These are phyloP conservation scores for Corapipo altera DNA, from an alignment of 2,113 vertebrate species.

Conservation along the genomic window DNA sequence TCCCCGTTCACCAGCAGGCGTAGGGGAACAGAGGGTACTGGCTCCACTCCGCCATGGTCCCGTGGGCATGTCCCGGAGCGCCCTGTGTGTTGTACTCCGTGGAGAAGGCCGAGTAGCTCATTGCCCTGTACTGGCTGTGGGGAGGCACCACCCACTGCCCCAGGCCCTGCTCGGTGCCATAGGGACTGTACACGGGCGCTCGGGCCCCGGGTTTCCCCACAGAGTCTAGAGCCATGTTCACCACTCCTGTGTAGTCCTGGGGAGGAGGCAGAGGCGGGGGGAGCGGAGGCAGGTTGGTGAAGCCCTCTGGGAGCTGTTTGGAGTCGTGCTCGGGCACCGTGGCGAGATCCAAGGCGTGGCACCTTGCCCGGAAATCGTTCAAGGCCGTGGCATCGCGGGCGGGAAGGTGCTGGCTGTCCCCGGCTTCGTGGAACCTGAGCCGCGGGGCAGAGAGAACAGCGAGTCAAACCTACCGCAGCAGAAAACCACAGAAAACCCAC, in stretches of 20 bases:
- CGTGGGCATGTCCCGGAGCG: conserved; percentile 79
- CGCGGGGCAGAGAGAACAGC: background rate
- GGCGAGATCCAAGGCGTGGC: conserved; percentile 75
- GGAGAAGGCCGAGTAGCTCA: conserved; percentile 72
- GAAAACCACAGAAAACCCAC: conserved; percentile 27
- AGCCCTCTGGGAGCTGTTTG: conserved; percentile 61
- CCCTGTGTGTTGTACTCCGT: conserved; percentile 81
- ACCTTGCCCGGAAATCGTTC: conserved; percentile 63
- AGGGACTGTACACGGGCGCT: conserved; percentile 78
- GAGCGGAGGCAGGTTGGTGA: conserved; percentile 56
- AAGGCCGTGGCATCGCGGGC: background rate
- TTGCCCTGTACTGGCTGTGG: conserved; percentile 77
- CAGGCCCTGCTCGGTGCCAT: conserved; percentile 77
- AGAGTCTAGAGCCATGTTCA: conserved; percentile 77
- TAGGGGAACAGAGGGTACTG: conserved; percentile 90
- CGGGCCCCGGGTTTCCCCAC: conserved; percentile 76
- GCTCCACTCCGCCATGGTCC: conserved; percentile 85
- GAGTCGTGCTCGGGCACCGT: conserved; percentile 76
- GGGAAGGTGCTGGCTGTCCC: conserved; percentile 38
- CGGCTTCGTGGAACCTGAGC: conserved; percentile 48
- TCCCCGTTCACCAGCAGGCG: conserved; percentile 82
- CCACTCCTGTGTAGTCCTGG: conserved; percentile 81
- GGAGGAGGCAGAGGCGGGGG: conserved; percentile 54
- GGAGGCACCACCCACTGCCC: conserved; percentile 82
- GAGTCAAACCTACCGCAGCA: conserved; percentile 67